Conservation (phyloP, 2,888 invertebrate species). For the Scaptomyza flava region DNA sequence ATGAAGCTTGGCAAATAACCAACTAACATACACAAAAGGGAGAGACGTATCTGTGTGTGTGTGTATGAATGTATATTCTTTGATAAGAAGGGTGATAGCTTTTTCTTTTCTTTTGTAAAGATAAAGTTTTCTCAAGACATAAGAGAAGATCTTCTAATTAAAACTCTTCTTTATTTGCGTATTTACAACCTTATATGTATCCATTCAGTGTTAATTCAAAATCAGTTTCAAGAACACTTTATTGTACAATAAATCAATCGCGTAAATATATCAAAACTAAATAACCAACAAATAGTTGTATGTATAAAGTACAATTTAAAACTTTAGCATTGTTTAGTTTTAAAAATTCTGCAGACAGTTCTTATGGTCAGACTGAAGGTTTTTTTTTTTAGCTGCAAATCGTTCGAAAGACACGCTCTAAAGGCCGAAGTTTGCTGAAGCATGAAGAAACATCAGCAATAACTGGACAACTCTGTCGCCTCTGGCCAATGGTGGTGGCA, state of each 20-base stretch:
- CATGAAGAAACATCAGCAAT: conserved; percentile 14
- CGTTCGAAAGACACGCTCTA: conserved; percentile 36
- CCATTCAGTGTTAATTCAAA: too few species aligned
- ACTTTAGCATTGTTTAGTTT: neutral
- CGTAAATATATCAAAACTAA: too few species aligned
- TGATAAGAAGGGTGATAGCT: conserved; percentile 35
- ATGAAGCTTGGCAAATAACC: conserved; percentile 31
- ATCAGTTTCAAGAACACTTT: too few species aligned
- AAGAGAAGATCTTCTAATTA: neutral
- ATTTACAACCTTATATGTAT: too few species aligned
- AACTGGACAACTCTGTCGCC: conserved; percentile 31
- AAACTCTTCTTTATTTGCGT: neutral
- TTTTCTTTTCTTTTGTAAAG: conserved; percentile 4
- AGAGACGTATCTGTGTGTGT: neutral
- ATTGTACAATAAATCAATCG: too few species aligned
- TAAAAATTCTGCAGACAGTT: neutral
- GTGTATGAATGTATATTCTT: neutral
- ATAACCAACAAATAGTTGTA: too few species aligned
- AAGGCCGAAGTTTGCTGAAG: conserved; percentile 9
- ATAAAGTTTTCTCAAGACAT: neutral
- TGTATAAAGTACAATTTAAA: too few species aligned
- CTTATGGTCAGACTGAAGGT: conserved; percentile 29
- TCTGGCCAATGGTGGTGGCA: conserved; percentile 42
- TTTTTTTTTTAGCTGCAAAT: conserved; percentile 64
- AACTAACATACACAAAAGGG: conserved; percentile 15